Evolutionary conservation across 1,140 invertebrate species (phyloP).

Genomic region (Ylistrum balloti): DNA sequence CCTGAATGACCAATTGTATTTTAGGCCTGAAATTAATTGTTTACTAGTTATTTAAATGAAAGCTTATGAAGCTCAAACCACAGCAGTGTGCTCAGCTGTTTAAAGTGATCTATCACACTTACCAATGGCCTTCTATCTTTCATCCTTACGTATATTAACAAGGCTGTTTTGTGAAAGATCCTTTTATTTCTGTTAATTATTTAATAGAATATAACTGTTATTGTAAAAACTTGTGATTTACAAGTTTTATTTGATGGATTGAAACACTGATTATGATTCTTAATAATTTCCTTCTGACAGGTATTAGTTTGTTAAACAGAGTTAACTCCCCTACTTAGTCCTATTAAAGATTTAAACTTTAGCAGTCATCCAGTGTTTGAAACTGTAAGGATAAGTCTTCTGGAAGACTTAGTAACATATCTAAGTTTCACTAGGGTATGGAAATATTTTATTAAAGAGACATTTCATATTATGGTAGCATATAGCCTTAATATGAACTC

Average conservation of each 20-base stretch:
- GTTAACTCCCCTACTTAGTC: too few species aligned
- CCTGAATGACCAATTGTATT: background rate
- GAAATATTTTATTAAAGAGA: too few species aligned
- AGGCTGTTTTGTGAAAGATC: background rate
- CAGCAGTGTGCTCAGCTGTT: background rate
- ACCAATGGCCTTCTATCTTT: background rate
- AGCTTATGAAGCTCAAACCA: background rate
- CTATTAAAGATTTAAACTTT: too few species aligned
- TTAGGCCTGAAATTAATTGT: background rate
- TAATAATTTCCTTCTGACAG: too few species aligned
- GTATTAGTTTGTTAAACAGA: too few species aligned
- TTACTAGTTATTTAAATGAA: background rate
- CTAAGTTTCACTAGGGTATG: too few species aligned
- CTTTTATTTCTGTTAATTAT: background rate
- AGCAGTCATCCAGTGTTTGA: too few species aligned
- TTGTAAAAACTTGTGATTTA: background rate
- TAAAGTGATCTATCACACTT: background rate
- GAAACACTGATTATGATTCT: too few species aligned
- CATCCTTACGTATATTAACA: background rate
- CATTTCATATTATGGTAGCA: too few species aligned
- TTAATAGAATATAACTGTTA: background rate
- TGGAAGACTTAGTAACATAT: too few species aligned
- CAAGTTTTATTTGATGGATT: background rate
- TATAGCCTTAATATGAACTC: too few species aligned
- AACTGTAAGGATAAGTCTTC: too few species aligned